Evolutionary conservation across 1,140 invertebrate genomes (phyloP).

Genomic region (Drusus annulatus): DNA sequence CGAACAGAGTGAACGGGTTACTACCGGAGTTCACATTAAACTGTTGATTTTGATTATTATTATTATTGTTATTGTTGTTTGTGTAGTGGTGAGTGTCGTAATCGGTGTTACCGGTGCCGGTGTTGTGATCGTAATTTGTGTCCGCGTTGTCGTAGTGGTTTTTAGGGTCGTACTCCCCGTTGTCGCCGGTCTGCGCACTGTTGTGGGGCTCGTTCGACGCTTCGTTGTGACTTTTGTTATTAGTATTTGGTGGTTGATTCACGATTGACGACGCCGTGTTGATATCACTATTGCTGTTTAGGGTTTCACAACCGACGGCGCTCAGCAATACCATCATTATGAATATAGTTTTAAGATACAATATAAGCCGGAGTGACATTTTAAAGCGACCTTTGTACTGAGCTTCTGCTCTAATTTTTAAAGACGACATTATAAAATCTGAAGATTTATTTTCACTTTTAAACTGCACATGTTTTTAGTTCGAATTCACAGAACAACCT

Average conservation of each 20-base stretch:
- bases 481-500: no score
- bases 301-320: conserved; percentile 7
- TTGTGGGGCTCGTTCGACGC: conserved; percentile 39
- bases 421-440: conserved; percentile 31
- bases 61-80: neutral
- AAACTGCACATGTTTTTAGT: no score
- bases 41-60: neutral
- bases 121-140: conserved; percentile 48
- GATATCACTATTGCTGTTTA: neutral
- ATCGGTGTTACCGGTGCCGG: conserved; percentile 38
- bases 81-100: conserved; percentile 47
- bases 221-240: conserved; percentile 2
- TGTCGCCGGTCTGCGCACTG: conserved; percentile 54
- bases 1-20: conserved; percentile 35
- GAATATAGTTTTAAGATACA: conserved; percentile 7
- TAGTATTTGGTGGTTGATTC: conserved; percentile 1
- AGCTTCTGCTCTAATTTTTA: conserved; percentile 45
- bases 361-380: conserved; percentile 23
- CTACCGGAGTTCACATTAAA: neutral
- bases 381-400: conserved; percentile 53
- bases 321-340: neutral
- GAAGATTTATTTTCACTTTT: no score
- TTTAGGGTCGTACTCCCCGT: conserved; percentile 53
- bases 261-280: neutral
- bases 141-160: conserved; percentile 52